Evolutionary conservation across 2,888 invertebrate genomes (phyloP).

Genomic region (Apotomis betuletana): DNA sequence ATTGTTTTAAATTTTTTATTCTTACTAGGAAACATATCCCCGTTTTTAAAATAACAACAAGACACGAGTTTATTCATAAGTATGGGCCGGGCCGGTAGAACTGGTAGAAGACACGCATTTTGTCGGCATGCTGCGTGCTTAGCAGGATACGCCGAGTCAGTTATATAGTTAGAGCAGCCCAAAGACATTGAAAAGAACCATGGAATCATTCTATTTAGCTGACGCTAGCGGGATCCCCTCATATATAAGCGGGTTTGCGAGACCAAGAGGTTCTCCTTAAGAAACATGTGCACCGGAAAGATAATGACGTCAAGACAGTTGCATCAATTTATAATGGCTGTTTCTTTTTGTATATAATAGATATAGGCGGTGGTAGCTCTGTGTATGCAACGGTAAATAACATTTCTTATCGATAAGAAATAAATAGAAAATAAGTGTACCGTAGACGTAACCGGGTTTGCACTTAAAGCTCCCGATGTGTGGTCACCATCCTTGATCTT

Average conservation of each 20-base stretch:
- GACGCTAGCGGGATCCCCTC: neutral
- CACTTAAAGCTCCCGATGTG: conserved; percentile 57
- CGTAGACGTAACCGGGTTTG: conserved; percentile 54
- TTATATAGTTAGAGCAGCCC: neutral
- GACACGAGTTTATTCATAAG: neutral
- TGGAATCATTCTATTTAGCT: neutral
- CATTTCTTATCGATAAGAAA: conserved; percentile 33
- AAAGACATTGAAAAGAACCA: neutral
- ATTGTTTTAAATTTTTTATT: too few species aligned
- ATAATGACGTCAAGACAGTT: neutral
- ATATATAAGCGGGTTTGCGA: neutral
- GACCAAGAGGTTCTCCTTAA: too few species aligned
- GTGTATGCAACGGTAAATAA: conserved; percentile 28
- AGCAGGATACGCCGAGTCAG: neutral
- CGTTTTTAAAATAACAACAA: neutral
- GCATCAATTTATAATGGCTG: neutral
- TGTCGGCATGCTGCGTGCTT: neutral
- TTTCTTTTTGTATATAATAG: conserved; percentile 1
- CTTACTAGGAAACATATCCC: too few species aligned
- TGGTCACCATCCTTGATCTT: conserved; percentile 69
- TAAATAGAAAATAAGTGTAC: conserved; percentile 55
- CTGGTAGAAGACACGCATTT: neutral
- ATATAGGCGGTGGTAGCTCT: conserved; percentile 3
- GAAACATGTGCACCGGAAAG: neutral
- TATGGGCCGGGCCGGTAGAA: too few species aligned